Conservation (phyloP, 2,797 vertebrate genomes). For the Sarcoramphus papa region DNA sequence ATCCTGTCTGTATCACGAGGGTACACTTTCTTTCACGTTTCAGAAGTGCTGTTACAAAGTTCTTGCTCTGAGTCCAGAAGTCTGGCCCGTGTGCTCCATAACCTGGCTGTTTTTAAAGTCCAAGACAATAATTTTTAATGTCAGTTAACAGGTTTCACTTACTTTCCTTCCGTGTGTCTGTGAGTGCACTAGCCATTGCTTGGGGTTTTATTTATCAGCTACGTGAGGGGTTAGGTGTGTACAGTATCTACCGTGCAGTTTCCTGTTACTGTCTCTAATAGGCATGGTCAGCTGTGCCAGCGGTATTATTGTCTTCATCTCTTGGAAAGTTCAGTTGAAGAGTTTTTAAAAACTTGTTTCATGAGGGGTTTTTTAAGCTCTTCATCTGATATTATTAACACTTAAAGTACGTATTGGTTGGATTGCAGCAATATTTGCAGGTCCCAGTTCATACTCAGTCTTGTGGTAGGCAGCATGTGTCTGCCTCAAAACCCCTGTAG, state of each 20-base stretch:
- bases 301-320: neutral
- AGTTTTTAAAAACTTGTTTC: neutral
- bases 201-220: neutral
- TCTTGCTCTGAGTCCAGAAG: neutral
- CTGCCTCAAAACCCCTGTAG: neutral
- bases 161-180: neutral
- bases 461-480: too few species aligned
- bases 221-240: neutral
- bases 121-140: neutral
- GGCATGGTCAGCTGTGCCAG: neutral
- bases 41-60: neutral
- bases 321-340: neutral
- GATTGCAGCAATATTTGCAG: neutral
- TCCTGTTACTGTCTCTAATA: neutral
- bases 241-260: neutral
- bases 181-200: neutral
- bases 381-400: neutral
- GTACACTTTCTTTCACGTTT: neutral
- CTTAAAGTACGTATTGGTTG: neutral
- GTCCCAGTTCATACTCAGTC: neutral
- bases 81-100: neutral
- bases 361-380: neutral
- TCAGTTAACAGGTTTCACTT: neutral
- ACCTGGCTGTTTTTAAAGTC: neutral
- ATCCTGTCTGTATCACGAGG: neutral